Conservation (phyloP, 2,113 vertebrate genomes). For the Oryzias curvinotus region DNA sequence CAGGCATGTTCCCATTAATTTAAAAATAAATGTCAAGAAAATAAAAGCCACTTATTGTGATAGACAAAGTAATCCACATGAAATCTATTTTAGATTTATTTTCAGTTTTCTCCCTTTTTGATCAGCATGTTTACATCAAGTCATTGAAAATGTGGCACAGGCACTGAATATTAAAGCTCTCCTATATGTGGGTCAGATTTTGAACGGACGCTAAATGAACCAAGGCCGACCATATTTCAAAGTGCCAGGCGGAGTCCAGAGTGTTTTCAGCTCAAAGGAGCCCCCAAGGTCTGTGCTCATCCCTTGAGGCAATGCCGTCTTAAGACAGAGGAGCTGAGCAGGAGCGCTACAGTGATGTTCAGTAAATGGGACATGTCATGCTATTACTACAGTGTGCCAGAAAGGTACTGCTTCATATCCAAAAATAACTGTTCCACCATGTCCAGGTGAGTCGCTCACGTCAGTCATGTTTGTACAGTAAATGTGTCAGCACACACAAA, state of each 20-base stretch:
- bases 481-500: not conserved
- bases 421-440: conserved; percentile 56
- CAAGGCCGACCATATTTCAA: not conserved
- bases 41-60: conserved; percentile 20
- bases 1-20: conserved; percentile 19
- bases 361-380: conserved; percentile 42
- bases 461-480: conserved; percentile 14
- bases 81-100: conserved; percentile 6
- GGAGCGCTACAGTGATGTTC: conserved; percentile 17
- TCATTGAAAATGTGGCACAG: conserved; percentile 12
- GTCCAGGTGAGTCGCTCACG: conserved; percentile 35
- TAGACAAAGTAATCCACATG: not conserved
- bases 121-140: conserved; percentile 9
- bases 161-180: conserved; percentile 25
- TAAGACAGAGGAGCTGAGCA: conserved; percentile 10
- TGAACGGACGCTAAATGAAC: conserved; percentile 24
- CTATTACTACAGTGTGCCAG: conserved; percentile 56
- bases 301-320: not conserved
- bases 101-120: conserved; percentile 28
- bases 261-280: conserved; percentile 4
- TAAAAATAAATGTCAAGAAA: conserved; percentile 41
- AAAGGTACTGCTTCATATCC: conserved; percentile 20
- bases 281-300: not conserved
- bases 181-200: conserved; percentile 7
- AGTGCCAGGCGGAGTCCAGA: conserved; percentile 21